Conservation (phyloP, 2,888 invertebrate genomes). For the Athalia cordata region DNA sequence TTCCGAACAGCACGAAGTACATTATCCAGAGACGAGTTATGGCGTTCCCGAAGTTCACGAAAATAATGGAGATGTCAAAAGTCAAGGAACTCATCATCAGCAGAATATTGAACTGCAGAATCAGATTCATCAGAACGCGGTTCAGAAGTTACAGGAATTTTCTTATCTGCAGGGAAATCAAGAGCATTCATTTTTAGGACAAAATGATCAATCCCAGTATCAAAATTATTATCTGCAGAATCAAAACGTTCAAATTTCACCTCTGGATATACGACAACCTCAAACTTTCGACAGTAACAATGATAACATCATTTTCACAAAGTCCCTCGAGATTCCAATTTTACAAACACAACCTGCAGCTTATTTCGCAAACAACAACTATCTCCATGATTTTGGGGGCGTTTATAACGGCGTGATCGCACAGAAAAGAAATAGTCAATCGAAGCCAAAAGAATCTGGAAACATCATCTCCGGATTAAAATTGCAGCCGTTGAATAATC, state of each 20-base stretch:
- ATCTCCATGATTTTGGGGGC: neutral
- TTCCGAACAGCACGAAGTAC: neutral
- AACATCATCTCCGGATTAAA: too few relatives aligned
- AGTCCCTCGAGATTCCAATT: constrained; percentile 1
- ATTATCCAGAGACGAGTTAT: neutral
- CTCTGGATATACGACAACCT: too few relatives aligned
- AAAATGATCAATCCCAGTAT: neutral
- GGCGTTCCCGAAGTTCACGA: neutral
- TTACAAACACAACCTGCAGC: neutral
- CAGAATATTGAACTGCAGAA: too few relatives aligned
- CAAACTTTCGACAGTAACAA: neutral
- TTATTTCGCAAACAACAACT: neutral
- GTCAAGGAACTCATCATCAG: neutral
- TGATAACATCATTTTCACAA: neutral
- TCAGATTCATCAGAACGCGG: too few relatives aligned
- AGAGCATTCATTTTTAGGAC: neutral
- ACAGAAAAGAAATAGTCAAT: too few relatives aligned
- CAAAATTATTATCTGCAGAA: neutral
- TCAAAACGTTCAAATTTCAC: neutral
- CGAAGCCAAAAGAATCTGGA: too few relatives aligned
- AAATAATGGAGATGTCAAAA: neutral
- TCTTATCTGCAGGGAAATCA: too few relatives aligned
- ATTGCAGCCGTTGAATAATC: too few relatives aligned
- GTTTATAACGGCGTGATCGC: neutral
- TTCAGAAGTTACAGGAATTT: too few relatives aligned